Conservation (phyloP, 2,113 vertebrate genomes). For the Silurus glanis region DNA sequence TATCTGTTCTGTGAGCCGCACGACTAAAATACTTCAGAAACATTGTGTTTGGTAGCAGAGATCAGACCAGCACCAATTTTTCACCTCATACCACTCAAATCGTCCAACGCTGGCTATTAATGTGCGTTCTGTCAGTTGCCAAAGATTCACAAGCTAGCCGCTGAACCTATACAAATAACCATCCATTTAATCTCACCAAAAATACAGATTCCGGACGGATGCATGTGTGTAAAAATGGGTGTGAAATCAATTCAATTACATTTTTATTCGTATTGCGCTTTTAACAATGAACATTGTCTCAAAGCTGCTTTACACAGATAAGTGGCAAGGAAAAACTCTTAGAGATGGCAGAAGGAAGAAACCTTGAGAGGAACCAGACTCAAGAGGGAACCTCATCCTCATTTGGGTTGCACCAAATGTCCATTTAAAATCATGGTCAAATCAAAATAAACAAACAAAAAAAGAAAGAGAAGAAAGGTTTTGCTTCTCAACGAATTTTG, state of each 20-base stretch:
- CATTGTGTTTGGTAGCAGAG: too few relatives aligned
- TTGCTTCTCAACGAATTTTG: not conserved
- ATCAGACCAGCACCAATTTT: not conserved
- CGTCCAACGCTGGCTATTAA: too few relatives aligned
- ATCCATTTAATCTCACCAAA: not conserved
- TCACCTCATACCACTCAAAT: not conserved
- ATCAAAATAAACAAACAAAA: not conserved
- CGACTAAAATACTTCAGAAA: conserved; percentile 9
- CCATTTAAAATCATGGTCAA: not conserved
- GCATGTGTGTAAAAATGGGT: not conserved
- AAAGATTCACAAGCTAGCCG: not conserved
- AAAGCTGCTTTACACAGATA: too few relatives aligned
- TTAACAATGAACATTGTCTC: too few relatives aligned
- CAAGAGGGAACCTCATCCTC: too few relatives aligned
- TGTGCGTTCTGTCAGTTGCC: not conserved
- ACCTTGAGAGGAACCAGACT: too few relatives aligned
- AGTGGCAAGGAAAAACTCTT: too few relatives aligned
- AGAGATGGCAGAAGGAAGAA: too few relatives aligned
- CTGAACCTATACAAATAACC: not conserved
- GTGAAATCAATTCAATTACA: too few relatives aligned
- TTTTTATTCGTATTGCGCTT: too few relatives aligned
- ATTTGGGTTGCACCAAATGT: too few relatives aligned
- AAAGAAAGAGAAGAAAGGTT: not conserved
- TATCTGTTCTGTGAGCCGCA: not conserved
- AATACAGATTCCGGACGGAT: not conserved